Evolutionary conservation across 2,113 vertebrate species (phyloP).

Genomic region (Cnemophilus loriae): DNA sequence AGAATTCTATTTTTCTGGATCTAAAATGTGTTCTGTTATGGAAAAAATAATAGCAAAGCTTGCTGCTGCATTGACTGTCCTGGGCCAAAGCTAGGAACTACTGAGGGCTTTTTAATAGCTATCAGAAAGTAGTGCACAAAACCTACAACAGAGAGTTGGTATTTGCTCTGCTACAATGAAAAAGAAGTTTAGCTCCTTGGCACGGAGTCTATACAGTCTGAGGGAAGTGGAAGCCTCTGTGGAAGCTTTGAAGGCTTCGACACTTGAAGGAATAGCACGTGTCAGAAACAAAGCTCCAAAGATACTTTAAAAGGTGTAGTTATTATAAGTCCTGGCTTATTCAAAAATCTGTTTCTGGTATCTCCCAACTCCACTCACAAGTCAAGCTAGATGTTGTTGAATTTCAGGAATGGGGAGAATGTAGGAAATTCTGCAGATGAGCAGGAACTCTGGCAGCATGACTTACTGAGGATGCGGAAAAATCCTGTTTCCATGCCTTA

Average conservation of each 20-base stretch:
- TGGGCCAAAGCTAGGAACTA: background rate
- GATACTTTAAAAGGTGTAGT: background rate
- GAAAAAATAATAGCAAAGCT: background rate
- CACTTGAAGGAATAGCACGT: background rate
- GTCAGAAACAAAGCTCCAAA: background rate
- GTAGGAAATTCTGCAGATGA: background rate
- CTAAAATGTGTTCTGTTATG: background rate
- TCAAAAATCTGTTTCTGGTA: background rate
- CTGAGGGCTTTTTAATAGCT: background rate
- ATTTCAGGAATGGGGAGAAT: background rate
- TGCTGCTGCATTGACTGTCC: background rate
- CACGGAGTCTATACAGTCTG: background rate
- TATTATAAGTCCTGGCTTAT: background rate
- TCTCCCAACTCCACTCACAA: background rate
- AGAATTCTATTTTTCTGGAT: background rate
- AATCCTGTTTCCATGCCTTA: background rate
- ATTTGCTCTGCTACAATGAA: background rate
- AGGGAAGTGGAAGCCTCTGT: background rate
- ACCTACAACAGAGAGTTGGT: background rate
- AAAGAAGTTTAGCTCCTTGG: background rate
- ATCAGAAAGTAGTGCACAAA: background rate
- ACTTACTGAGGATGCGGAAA: background rate
- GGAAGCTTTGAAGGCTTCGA: background rate
- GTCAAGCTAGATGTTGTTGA: background rate
- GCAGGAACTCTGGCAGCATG: rapidly evolving